phyloP scores from a whole-genome alignment of 2,113 vertebrate species.

The Eptesicus fuscus region DNA sequence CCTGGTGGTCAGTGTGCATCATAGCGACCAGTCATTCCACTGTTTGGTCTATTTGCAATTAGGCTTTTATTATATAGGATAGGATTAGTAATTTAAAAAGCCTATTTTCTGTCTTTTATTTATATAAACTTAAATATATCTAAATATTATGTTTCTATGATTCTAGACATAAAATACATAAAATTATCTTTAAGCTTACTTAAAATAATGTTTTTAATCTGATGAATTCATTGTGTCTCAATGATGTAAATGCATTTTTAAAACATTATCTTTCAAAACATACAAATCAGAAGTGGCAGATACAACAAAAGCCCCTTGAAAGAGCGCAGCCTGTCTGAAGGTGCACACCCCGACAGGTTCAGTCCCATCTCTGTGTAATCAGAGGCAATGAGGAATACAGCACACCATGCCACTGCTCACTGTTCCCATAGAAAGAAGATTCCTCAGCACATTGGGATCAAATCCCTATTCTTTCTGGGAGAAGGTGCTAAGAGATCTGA shows the following conservation, averaged over 20 bases:
- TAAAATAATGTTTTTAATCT: neutral
- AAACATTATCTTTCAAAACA: neutral
- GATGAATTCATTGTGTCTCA: neutral
- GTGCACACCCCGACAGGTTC: neutral
- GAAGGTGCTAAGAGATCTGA: neutral
- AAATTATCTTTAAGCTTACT: slow-evolving; percentile 7
- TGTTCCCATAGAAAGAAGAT: neutral
- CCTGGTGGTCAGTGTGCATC: too few species aligned
- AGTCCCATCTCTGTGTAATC: neutral
- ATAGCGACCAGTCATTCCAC: too few species aligned
- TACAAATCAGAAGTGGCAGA: neutral
- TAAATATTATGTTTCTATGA: neutral
- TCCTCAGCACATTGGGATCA: neutral
- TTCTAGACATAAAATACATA: neutral
- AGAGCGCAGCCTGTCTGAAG: neutral
- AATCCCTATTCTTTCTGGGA: neutral
- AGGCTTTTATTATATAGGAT: too few species aligned
- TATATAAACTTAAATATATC: neutral
- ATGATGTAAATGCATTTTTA: neutral
- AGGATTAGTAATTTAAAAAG: neutral
- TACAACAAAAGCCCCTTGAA: neutral
- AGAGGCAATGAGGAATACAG: neutral
- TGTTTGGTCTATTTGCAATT: too few species aligned
- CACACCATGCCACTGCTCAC: neutral
- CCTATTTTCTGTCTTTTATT: neutral